Base-by-base conservation (phyloP, 2,113 vertebrate species). In the Chrysochloris asiatica region DNA sequence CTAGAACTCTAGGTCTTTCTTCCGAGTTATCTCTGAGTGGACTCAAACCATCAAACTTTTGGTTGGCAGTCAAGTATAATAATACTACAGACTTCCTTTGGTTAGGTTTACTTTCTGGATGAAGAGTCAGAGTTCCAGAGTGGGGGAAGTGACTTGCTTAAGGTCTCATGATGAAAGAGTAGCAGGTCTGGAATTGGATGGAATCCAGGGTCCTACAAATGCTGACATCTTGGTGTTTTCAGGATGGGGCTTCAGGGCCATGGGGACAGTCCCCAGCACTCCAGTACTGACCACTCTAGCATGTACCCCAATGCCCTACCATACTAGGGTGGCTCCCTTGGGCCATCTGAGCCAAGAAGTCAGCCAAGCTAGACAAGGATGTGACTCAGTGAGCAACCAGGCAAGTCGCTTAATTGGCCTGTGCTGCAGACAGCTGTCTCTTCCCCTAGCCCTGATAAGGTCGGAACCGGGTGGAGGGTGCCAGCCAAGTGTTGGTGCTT, bases 381-480 rank as follows among this genome's bases (percentile, higher is more conserved):
- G 69, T 93, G 90, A 94, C 83, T 93, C 94, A 94, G 79, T 92
- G 89, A 88, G 69, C 81, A 86, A 61, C 67, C 61, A 47, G 81
- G 89, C 72, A 89, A 81, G 72, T 83, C 88, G 86, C 89, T 86
- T 94, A 95, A 94, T 91, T 94, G 94, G 86, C 92, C 67, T 78
- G 72, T 43, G 95, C 94, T 52, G 36, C 77, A 17, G 94, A 84
- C 92, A 94, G 86, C 91, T 95, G 94, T 92, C 91, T 94, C 86
- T 95, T 82, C 92, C 63, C 92, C 86, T 90, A 76, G 83, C 88
- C 79, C 81, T 2, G 94, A 96, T 96, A 96, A 95, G 96, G 94
- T 95, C 14, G 0, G 80, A 94, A 54, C 48, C 6, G 2, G 83
- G 81, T 45, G 72, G 89, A 95, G 93, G 94, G 94, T 76, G 95